Evolutionary conservation across 53 echinoderm and acorn worm species (phyloP), one percentile per base, ranked within the genome.

Genomic region (Antedon mediterranea): DNA sequence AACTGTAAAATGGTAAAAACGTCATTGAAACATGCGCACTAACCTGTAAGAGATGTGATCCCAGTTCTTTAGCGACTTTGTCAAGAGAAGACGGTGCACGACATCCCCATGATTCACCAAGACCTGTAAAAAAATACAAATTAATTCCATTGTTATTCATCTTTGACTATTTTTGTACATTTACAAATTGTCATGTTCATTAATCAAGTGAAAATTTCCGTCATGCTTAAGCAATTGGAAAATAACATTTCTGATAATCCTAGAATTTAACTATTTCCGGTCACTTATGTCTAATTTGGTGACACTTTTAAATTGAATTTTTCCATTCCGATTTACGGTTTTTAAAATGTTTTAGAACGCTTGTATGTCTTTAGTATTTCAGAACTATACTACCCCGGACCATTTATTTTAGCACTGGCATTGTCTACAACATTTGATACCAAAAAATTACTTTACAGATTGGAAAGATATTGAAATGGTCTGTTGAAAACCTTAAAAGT

Each of bases 21-120:
- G n/a, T n/a, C n/a, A n/a, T n/a, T n/a, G n/a, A n/a, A n/a, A n/a
- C 37, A 37, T 37, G 37, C 37, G 37, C 71, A 78, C 80, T 72
- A 78, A 94, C 94, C 86, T 98, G 98, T n/a, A 98, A 72, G 1
- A 98, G 86, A 85, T 98, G 98, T 1, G 98, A 92, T 32, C 98
- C 98, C 0, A 98, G 85, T 71, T 98, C 98, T 43, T 90, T 98
- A 31, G 91, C 92, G 82, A 98, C 83, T 8, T 82, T 89, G 76
- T 98, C 92, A 20, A 92, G 73, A 0, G 82, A 72, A 0, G 89
- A 85, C 4, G 83, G 84, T 0, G 90, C 72, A 30, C 92, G 79
- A 42, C 87, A 90, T 0, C 98, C 98, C 98, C 98, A 98, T 0
- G 98, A 98, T 37, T 98, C 92, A 71, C 98, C 98, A 23, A 98